phyloP scores from a whole-genome alignment of 2,797 vertebrate species.

The Heterohyrax brucei region DNA sequence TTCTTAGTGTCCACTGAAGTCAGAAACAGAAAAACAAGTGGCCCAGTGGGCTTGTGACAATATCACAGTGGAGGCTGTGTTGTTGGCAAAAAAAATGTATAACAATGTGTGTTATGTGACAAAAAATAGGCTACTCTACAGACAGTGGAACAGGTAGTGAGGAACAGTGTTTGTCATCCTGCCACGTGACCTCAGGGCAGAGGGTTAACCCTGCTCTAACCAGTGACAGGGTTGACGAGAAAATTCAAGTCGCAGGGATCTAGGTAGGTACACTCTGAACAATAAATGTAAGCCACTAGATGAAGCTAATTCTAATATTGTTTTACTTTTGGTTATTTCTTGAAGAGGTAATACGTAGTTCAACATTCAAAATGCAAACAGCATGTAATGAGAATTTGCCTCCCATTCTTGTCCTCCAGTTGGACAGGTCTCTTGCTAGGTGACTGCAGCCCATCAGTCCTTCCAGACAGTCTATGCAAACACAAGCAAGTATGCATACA shows the following conservation, averaged over 20 bases:
- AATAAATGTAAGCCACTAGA: not conserved
- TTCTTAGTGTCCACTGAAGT: not conserved
- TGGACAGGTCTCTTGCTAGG: not conserved
- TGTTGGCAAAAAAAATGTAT: not conserved
- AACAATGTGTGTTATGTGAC: not conserved
- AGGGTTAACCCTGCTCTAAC: not conserved
- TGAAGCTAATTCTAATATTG: slow-evolving; percentile 11
- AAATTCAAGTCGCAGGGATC: no score
- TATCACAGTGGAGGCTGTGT: not conserved
- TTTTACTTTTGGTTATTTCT: slow-evolving; percentile 36
- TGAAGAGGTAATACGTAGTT: not conserved
- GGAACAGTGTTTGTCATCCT: not conserved
- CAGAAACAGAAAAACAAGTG: not conserved
- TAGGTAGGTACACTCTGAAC: not conserved
- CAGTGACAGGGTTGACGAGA: not conserved
- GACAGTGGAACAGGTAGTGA: not conserved
- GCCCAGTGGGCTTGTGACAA: not conserved
- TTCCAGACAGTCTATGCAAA: slow-evolving; percentile 6
- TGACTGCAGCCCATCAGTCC: not conserved
- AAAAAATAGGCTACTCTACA: not conserved
- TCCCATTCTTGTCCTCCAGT: not conserved
- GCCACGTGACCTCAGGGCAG: not conserved
- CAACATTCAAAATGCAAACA: slow-evolving; percentile 21
- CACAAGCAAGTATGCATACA: not conserved
- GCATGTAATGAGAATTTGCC: not conserved